Evolutionary conservation across 2,888 invertebrate species (phyloP).

Genomic region (Temnothorax ravouxi): DNA sequence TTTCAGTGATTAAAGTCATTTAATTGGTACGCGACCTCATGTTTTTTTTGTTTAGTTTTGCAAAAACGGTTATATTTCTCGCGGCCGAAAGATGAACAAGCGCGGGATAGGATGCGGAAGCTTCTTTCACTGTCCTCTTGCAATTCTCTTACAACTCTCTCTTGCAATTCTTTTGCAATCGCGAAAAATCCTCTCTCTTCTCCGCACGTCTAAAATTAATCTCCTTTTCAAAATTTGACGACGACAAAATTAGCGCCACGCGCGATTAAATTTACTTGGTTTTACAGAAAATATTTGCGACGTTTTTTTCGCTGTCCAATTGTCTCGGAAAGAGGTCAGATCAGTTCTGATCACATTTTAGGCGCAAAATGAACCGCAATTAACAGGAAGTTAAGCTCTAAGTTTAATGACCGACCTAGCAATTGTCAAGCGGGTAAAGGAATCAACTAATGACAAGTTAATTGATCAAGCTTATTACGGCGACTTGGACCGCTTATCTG

Average conservation of each 20-base stretch:
- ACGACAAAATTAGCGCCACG: background rate
- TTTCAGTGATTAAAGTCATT: background rate
- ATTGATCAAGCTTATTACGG: conserved; percentile 6
- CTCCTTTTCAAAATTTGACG: background rate
- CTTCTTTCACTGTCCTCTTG: background rate
- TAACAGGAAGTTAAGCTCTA: conserved; percentile 59
- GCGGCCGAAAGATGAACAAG: background rate
- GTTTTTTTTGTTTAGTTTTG: conserved; percentile 27
- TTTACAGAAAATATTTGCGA: background rate
- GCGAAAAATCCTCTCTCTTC: background rate
- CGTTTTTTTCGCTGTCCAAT: background rate
- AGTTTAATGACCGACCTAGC: conserved; percentile 63
- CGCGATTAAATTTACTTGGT: background rate
- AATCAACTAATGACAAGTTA: background rate
- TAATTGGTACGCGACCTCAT: background rate
- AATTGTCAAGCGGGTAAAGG: conserved; percentile 53
- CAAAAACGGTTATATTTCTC: conserved; percentile 10
- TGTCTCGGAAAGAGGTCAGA: background rate
- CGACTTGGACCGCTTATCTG: background rate
- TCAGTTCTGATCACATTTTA: conserved; percentile 24
- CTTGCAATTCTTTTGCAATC: background rate
- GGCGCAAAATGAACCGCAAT: conserved; percentile 63
- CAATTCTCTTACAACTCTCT: background rate
- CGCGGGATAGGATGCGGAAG: background rate
- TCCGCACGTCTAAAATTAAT: background rate